These are phyloP conservation scores for Chamaea fasciata DNA, from an alignment of 2,113 vertebrate genomes.

Conservation along the genomic window DNA sequence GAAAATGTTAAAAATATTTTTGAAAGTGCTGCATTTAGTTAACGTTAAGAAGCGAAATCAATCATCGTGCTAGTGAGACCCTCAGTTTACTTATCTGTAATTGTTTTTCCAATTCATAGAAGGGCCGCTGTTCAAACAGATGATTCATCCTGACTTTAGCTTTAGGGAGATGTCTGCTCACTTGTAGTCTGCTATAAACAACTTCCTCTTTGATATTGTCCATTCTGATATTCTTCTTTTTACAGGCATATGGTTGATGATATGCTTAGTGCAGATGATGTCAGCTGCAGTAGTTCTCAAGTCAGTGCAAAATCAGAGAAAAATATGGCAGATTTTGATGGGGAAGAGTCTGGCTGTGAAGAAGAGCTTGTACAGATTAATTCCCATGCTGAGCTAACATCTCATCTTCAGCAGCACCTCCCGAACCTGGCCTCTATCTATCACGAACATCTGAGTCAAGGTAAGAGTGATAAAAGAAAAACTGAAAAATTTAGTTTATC, in stretches of 20 bases:
- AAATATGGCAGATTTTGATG: slow-evolving; percentile 99
- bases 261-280: slow-evolving; percentile 97
- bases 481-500: neutral
- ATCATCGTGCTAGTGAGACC: neutral
- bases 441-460: slow-evolving; percentile 96
- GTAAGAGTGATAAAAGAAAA: slow-evolving; percentile 61
- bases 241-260: slow-evolving; percentile 94
- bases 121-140: neutral
- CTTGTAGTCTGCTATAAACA: neutral
- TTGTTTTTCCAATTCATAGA: neutral
- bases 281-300: slow-evolving; percentile 98
- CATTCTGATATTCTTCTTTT: slow-evolving; percentile 8
- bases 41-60: neutral
- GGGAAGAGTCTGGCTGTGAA: slow-evolving; percentile 97
- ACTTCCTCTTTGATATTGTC: neutral
- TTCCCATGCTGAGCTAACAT: slow-evolving; percentile 96
- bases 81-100: neutral
- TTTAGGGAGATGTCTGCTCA: neutral
- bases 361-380: slow-evolving; percentile 98
- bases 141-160: neutral
- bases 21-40: neutral
- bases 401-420: slow-evolving; percentile 97
- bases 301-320: slow-evolving; percentile 99
- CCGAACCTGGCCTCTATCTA: slow-evolving; percentile 98
- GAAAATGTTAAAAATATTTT: neutral